Evolutionary conservation across 2,888 invertebrate genomes (phyloP), one percentile per base, ranked within the genome.

Genomic region (Cybosia mesomella): DNA sequence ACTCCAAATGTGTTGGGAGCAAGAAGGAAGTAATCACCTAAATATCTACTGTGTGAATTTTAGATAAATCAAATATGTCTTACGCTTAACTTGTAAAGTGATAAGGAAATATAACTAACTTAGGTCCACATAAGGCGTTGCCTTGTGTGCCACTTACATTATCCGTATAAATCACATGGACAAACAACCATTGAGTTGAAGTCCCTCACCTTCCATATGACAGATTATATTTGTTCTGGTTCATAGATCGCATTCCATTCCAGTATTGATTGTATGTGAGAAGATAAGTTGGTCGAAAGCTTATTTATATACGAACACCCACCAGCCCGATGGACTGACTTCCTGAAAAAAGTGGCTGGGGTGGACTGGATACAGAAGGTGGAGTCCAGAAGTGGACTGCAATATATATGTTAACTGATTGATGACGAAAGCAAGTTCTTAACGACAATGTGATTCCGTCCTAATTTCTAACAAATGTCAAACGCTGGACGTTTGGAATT

Each of bases 31-130:
- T n/a, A 43, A 43, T 43, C 43, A 18, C 7, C 18, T 4, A 43
- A n/a, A 11, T 58, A 34, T 2, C 21, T 11, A 21, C 11, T 34
- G 58, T 58, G 36, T n/a, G 49, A 49, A 49, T 49, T 49, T 49
- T 49, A 49, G 49, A 49, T n/a, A 49, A 43, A n/a, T n/a, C 49
- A 49, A 49, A 49, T 49, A 49, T 49, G 49, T 18, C 43, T 22
- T 58, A 43, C 8, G n/a, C 32, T 64, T 10, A 64, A 49, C 21
- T 8, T 2, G 10, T 32, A 18, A 28, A 58, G 65, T 54, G 59
- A 65, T 66, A 66, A 66, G 39, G 54, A 55, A 39, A 60, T 66
- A 55, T n/a, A 54, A 66, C 24, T 28, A 58, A 58, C 64, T 64
- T n/a, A 39, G 24, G 21, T 1, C n/a, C 58, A 54, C 36, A 66